A percentile compares a stretch with the other conserved stretches of the same genome.
phyloP scores from a whole-genome alignment of 2,797 vertebrate genomes.

The Nannoperca obscura region DNA sequence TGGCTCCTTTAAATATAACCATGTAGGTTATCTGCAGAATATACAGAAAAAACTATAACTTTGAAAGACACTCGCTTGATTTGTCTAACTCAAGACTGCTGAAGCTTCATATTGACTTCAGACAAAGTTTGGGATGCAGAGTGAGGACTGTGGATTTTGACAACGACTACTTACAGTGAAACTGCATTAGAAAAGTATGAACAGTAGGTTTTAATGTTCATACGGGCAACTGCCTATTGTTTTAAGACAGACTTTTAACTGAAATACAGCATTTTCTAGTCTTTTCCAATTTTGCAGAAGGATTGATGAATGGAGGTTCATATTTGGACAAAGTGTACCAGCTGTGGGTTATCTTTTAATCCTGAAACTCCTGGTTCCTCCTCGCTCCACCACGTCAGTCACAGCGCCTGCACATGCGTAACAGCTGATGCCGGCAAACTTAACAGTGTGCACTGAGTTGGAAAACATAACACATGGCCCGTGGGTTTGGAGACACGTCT shows the following conservation, averaged over 20 bases:
- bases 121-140: neutral
- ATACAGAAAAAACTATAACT: neutral
- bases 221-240: neutral
- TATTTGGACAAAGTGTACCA: slow-evolving; percentile 21
- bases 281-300: slow-evolving; percentile 2
- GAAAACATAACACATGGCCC: slow-evolving; percentile 70
- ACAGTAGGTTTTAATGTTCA: neutral
- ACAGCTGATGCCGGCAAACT: slow-evolving; percentile 71
- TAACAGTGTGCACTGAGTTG: slow-evolving; percentile 67
- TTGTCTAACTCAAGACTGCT: neutral
- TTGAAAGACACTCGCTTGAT: neutral
- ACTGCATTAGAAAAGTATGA: neutral
- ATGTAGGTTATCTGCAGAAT: neutral
- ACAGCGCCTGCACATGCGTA: slow-evolving; percentile 34
- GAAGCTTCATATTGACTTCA: neutral
- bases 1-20: neutral
- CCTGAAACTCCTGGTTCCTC: slow-evolving; percentile 29
- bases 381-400: slow-evolving; percentile 24
- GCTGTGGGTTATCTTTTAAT: slow-evolving; percentile 53
- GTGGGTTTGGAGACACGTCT: slow-evolving; percentile 63
- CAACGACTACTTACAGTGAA: neutral
- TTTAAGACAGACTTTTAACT: slow-evolving; percentile 2
- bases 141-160: neutral
- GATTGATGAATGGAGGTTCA: slow-evolving; percentile 11
- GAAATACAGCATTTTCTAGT: neutral